A percentile compares a stretch with the other conserved stretches of the same genome.
phyloP scores from a whole-genome alignment of 2,888 invertebrate species.

The Creontiades dilutus region DNA sequence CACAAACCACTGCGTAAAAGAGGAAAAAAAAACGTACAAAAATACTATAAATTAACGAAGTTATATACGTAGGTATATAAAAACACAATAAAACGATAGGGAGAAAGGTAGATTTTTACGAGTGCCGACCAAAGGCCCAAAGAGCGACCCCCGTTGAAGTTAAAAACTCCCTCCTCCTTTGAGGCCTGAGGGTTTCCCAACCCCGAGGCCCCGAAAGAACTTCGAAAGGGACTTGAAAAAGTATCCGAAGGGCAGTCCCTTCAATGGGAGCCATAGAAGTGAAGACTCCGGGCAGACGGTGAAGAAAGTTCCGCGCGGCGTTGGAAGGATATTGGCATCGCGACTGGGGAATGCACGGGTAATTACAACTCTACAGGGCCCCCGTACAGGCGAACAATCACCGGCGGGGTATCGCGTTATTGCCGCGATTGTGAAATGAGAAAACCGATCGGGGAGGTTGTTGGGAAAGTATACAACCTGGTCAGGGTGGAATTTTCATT shows the following conservation, averaged over 20 bases:
- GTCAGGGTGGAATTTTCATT: no score
- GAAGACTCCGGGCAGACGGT: background rate
- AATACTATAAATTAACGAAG: background rate
- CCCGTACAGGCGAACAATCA: no score
- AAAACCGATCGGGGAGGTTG: no score
- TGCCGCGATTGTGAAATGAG: no score
- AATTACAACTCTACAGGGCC: no score
- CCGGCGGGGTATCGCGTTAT: no score
- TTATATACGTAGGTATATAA: background rate
- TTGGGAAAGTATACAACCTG: no score
- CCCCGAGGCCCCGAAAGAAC: background rate
- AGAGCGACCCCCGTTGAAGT: background rate
- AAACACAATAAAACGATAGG: background rate
- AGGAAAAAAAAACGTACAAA: background rate
- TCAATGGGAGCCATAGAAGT: background rate
- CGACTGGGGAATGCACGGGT: no score
- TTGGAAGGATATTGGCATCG: no score
- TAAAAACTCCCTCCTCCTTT: background rate
- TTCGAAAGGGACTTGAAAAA: background rate
- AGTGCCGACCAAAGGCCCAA: constrained; percentile 3
- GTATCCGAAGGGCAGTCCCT: background rate
- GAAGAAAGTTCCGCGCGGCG: background rate
- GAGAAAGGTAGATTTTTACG: background rate
- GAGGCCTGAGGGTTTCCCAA: background rate
- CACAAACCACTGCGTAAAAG: no score